Base-by-base conservation (phyloP, 2,888 invertebrate species). In the Clepsis dumicolana region DNA sequence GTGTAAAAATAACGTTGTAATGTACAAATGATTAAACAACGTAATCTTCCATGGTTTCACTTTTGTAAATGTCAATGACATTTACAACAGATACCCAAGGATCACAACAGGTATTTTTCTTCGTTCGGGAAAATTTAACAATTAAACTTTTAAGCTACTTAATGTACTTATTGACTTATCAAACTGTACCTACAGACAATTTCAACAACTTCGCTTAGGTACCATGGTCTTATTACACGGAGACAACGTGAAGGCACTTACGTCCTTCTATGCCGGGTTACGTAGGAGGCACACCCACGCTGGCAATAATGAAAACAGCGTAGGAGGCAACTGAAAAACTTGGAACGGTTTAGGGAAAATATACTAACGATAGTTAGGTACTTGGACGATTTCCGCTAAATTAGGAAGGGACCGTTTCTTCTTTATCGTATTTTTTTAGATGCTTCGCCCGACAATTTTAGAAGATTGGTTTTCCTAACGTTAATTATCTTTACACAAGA, bases 201-300 rank as follows among this genome's bases (percentile, higher is more conserved):
- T 32, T 32, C 1, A 38, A 38, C n/a, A 38, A 38, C 38, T n/a
- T 38, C 14, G 2, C 14, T 35, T 14, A 35, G 10, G 12, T 38
- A 5, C 38, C 5, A 38, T 4, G 5, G 38, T n/a, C 38, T 38
- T 38, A 16, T 41, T 7, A 16, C 14, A 44, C 18, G 18, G 18
- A 18, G 18, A 5, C 44, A 44, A 44, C 7, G 41, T 18, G n/a
- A 38, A 44, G 18, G 44, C 48, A 12, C 48, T 21, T 48, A 12
- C 21, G 21, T 21, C 48, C 48, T 21, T 48, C 12, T 48, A 21
- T 0, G 12, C 21, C 18, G 4, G 12, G 32, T 21, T 38, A 18
- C 59, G 71, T 35, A 53, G 67, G 61, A 35, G 66, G 64, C 65
- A 63, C 72, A 69, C 54, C 48, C 25, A 21, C 62, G 52, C 21